A percentile compares a stretch with the other conserved stretches of the same genome.
phyloP scores from a whole-genome alignment of 2,888 invertebrate genomes.

The Polydesmus complanatus region DNA sequence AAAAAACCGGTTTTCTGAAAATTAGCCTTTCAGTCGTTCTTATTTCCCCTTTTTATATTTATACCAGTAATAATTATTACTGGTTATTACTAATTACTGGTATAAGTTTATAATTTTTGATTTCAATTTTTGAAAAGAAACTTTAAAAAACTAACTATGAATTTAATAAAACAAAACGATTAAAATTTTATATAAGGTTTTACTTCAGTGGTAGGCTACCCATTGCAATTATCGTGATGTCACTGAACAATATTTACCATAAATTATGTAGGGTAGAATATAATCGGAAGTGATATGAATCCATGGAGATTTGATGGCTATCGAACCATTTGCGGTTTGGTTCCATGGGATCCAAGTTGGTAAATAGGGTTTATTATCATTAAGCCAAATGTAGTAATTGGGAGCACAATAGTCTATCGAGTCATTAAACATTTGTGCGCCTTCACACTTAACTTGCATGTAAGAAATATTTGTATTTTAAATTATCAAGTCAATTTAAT shows the following conservation, averaged over 20 bases:
- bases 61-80: too few species aligned
- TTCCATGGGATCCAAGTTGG: neutral
- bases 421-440: neutral
- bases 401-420: neutral
- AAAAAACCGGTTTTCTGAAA: too few species aligned
- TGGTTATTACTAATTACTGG: too few species aligned
- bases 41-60: too few species aligned
- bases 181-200: too few species aligned
- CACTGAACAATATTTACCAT: neutral
- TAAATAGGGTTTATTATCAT: neutral
- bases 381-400: neutral
- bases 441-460: neutral
- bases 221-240: neutral
- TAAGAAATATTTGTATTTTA: neutral
- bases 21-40: too few species aligned
- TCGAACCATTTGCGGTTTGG: neutral
- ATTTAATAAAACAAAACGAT: too few species aligned
- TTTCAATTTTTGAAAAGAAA: too few species aligned
- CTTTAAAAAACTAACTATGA: too few species aligned
- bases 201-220: too few species aligned
- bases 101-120: too few species aligned
- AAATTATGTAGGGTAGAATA: neutral
- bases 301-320: neutral
- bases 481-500: neutral
- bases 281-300: neutral